phyloP scores from a whole-genome alignment of 2,888 invertebrate genomes.

The Sphaerophoria taeniata region DNA sequence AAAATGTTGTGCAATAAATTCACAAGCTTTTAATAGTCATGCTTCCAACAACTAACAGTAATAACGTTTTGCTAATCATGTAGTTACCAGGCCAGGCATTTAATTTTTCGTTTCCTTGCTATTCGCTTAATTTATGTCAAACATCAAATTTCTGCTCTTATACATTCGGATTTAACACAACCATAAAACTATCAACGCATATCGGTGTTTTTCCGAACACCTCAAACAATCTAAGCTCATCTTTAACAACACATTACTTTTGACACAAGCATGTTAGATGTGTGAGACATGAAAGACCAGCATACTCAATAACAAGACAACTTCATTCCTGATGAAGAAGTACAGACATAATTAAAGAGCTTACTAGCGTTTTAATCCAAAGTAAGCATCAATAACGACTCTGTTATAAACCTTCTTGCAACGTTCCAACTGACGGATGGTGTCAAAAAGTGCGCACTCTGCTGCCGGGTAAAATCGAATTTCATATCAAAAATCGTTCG shows the following conservation, averaged over 20 bases:
- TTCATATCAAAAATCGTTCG: slow-evolving; percentile 40
- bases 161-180: not conserved
- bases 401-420: too few relatives aligned
- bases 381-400: slow-evolving; percentile 64
- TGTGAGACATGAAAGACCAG: not conserved
- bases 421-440: slow-evolving; percentile 43
- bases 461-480: slow-evolving; percentile 15
- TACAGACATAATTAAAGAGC: slow-evolving; percentile 50
- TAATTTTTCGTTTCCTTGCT: not conserved
- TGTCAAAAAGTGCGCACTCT: slow-evolving; percentile 62
- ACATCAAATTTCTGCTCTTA: slow-evolving; percentile 2
- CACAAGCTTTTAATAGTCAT: too few relatives aligned
- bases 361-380: slow-evolving; percentile 64
- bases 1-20: too few relatives aligned
- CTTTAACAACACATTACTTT: not conserved
- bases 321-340: not conserved
- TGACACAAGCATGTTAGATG: slow-evolving; percentile 12
- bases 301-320: not conserved
- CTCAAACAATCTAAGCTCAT: not conserved
- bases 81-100: too few relatives aligned
- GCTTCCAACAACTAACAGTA: too few relatives aligned
- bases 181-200: not conserved
- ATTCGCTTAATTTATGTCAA: not conserved
- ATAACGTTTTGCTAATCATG: too few relatives aligned
- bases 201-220: not conserved